These are phyloP conservation scores for Diglossa cyanea DNA, from an alignment of 2,797 vertebrate species.

Conservation along the genomic window DNA sequence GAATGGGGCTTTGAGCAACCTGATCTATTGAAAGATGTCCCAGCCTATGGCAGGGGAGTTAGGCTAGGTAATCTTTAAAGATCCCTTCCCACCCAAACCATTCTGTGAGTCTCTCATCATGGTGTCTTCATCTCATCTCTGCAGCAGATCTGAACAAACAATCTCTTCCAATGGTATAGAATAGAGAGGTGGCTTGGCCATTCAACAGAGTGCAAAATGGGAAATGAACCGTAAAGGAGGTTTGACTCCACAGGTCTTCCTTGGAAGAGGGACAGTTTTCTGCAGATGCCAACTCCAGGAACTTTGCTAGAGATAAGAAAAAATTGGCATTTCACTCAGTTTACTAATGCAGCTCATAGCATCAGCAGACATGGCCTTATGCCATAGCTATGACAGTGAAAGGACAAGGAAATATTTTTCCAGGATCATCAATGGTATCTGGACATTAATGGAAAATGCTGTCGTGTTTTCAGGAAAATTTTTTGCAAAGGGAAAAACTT, in stretches of 20 bases:
- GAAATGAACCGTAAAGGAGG: not conserved
- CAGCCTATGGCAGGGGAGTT: rapidly evolving
- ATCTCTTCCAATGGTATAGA: not conserved
- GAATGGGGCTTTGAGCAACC: not conserved
- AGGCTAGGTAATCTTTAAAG: not conserved
- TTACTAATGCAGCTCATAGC: not conserved
- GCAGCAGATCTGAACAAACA: not conserved
- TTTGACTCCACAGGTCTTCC: not conserved
- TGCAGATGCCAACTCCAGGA: not conserved
- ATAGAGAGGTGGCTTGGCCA: not conserved
- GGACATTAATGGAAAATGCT: not conserved
- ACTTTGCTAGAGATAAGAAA: not conserved
- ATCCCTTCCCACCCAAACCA: not conserved
- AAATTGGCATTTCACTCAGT: not conserved
- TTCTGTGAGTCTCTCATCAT: not conserved
- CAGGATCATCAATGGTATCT: not conserved
- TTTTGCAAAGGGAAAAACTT: not conserved
- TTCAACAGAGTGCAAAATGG: not conserved
- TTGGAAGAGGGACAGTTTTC: not conserved
- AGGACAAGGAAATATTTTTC: not conserved
- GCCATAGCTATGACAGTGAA: not conserved
- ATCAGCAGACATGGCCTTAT: not conserved
- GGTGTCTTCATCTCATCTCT: not conserved
- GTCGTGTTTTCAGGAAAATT: not conserved
- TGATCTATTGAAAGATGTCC: not conserved